Base-by-base conservation (phyloP, 2,888 invertebrate species). In the Lepidocyrtinus sp. region DNA sequence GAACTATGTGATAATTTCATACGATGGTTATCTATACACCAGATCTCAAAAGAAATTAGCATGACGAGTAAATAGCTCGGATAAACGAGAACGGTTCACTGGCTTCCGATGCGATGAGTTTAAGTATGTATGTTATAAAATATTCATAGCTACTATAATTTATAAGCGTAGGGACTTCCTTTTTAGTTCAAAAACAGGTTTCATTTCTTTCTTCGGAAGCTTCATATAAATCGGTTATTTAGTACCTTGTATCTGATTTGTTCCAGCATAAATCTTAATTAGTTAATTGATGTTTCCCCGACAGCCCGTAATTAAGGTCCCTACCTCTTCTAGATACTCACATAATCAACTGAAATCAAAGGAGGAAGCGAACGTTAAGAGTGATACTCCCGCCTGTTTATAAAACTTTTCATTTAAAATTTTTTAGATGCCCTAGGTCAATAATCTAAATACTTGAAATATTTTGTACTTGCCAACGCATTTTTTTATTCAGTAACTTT, bases 171-270 rank as follows among this genome's bases (percentile, higher is more conserved):
- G 36, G 5, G 12, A 12, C 36, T 36, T 12, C 12, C 36, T 36
- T 36, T 36, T 36, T n/a, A n/a, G n/a, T n/a, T n/a, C n/a, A 36
- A 45, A 68, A 68, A 68, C 68, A 50, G 68, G 68, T 68, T 68
- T 68, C n/a, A 9, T 45, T 65, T 27, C 26, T 65, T 36, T 36
- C 26, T n/a, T 65, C 45, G n/a, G 45, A 22, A 25, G 9, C 50
- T 15, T 12, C 24, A 45, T 68, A 21, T 24, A 68, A 50, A 50
- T 50, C n/a, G 36, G 36, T 36, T 36, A 36, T 36, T 36, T 36
- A 36, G 36, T 36, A 36, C 5, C 36, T 36, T 7, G 36, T 12
- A 36, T 36, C 36, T 36, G 36, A 36, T 50, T 50, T 68, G 50
- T 46, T 68, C 50, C 68, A 24, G 68, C 46, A 24, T 15, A 21